Conservation (phyloP, 2,113 vertebrate species). For the Eurystomus gularis region DNA sequence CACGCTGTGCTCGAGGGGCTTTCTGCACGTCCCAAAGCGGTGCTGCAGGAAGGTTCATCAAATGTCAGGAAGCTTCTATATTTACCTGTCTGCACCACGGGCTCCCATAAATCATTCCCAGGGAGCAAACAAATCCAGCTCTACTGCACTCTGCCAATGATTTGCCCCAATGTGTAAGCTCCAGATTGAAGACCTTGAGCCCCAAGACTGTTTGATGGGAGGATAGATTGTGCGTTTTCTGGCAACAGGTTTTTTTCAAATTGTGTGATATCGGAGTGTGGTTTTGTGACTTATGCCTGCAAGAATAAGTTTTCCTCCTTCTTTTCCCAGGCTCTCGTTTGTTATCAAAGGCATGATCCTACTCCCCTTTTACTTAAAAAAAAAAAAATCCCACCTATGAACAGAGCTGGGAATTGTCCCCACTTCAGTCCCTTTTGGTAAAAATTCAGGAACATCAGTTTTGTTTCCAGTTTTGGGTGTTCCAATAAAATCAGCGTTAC, state of each 20-base stretch:
- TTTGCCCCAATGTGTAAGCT: accelerated
- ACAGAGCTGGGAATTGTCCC: not conserved
- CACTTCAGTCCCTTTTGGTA: not conserved
- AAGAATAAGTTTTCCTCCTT: not conserved
- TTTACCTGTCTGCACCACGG: not conserved
- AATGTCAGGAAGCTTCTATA: not conserved
- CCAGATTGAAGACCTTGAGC: not conserved
- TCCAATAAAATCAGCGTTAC: not conserved
- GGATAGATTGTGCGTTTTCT: not conserved
- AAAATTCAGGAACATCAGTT: not conserved
- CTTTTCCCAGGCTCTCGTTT: not conserved
- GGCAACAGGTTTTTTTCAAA: not conserved
- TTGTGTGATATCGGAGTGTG: not conserved
- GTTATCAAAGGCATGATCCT: not conserved
- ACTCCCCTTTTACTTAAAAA: not conserved
- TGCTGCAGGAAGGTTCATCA: not conserved
- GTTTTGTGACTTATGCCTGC: not conserved
- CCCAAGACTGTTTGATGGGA: not conserved
- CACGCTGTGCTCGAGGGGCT: not conserved
- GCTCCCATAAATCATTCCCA: not conserved
- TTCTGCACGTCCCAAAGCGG: not conserved
- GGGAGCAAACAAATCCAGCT: not conserved
- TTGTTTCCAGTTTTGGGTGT: not conserved
- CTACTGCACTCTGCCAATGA: not conserved
- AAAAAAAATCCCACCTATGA: not conserved